Base-by-base conservation (phyloP, 1,140 invertebrate species). In the Cydia pomonella region DNA sequence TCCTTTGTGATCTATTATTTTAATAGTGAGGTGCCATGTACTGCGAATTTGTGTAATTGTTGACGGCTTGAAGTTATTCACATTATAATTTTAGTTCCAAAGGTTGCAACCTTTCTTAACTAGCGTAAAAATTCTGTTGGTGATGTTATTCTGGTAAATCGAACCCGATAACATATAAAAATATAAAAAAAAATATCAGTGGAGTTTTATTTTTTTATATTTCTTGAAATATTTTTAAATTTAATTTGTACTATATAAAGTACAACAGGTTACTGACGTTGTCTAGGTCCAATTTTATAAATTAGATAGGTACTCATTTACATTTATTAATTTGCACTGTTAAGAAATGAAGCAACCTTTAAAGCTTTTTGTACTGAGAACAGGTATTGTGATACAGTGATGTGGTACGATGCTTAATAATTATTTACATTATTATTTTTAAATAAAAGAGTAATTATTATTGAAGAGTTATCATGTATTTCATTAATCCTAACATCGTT, bases 401-500 rank as follows among this genome's bases (percentile, higher is more conserved):
- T 79, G 87, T 89, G 72, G 85, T 89, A 88, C 81, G 84, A 89
- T 87, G 88, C 87, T 89, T 90, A 87, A 87, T 87, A 86, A 85
- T 85, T 85, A 87, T 86, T 86, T 84, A 69, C 82, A 84, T 81
- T 85, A 82, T 88, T 80, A 63, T 84, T 89, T 89, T 90, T 89
- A 78, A 82, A 92, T 91, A 92, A 91, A 91, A 89, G 81, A 87
- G 76, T 88, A 90, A 87, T 85, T 71, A 87, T 87, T 88, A 89
- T 84, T 85, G 81, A 86, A 83, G 73, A 80, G 78, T 87, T 85
- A 82, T 87, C 62, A 47, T 82, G 87, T 85, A 91, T 90, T 92
- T 92, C 86, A 91, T 92, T 84, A 38, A 77, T 82, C 86, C 88
- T 85, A 84, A 87, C 79, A 84, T 73, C 82, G 66, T 47, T 27